These are phyloP conservation scores for Crambe crambe DNA, from an alignment of 37 sponge, comb jelly and placozoan genomes.

Conservation along the genomic window DNA sequence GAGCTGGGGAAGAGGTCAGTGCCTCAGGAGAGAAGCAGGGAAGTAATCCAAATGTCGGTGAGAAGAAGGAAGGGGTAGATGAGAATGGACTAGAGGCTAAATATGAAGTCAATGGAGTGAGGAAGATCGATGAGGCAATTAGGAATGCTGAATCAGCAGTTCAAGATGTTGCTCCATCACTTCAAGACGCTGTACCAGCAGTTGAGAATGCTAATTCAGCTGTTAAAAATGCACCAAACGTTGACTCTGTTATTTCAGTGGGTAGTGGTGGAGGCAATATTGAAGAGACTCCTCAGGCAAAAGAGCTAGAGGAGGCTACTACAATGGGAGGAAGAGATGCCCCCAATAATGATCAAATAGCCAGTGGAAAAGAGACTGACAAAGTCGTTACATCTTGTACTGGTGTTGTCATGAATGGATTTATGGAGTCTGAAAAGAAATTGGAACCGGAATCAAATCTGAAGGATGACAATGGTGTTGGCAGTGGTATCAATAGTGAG, in stretches of 20 bases:
- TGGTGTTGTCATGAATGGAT: background rate
- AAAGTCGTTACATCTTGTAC: background rate
- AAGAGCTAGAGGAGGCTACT: background rate
- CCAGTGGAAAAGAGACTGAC: background rate
- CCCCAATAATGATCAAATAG: background rate
- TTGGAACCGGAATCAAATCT: background rate
- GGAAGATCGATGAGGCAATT: background rate
- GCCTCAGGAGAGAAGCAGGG: background rate
- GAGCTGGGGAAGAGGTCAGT: background rate
- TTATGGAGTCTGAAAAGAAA: background rate
- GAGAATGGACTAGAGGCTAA: background rate
- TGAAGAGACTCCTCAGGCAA: background rate
- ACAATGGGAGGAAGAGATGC: background rate
- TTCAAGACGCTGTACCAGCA: background rate
- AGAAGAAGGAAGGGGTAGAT: background rate
- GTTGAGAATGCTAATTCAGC: background rate
- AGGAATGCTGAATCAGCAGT: background rate
- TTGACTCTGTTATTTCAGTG: background rate
- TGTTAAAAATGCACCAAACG: background rate
- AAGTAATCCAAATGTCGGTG: background rate
- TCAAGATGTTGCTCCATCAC: background rate
- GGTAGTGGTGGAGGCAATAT: background rate
- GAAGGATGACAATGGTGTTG: background rate
- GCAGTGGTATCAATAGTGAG: background rate
- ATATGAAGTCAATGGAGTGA: background rate